Conservation (phyloP, 2,888 invertebrate genomes). For the Caenorhabditis sp. region DNA sequence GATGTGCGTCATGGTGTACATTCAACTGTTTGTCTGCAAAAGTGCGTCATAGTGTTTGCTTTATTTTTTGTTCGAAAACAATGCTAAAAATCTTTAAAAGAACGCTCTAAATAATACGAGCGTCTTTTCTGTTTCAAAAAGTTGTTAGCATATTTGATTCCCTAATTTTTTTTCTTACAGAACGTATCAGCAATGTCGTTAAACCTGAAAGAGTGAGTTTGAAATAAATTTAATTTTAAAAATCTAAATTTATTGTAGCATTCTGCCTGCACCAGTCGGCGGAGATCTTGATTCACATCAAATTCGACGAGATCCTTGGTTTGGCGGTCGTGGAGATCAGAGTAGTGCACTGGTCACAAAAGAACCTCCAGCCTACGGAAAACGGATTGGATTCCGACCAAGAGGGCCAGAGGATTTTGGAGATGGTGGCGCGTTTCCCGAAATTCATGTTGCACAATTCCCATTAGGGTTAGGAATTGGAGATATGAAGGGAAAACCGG, state of each 20-base stretch:
- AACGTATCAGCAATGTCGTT: constrained; percentile 18
- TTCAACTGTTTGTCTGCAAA: background rate
- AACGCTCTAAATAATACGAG: no score
- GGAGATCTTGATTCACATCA: constrained; percentile 88
- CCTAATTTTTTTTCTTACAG: background rate
- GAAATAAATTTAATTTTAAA: background rate
- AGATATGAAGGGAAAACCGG: constrained; percentile 42
- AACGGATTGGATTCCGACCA: constrained; percentile 92
- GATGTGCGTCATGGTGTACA: background rate
- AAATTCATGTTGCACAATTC: constrained; percentile 94
- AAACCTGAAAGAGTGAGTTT: constrained; percentile 38
- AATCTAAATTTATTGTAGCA: constrained; percentile 74
- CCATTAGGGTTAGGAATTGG: constrained; percentile 79
- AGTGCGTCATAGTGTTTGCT: background rate
- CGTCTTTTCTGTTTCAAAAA: no score
- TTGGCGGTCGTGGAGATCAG: constrained; percentile 50
- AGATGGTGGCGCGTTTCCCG: constrained; percentile 98
- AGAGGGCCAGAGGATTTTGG: constrained; percentile 81
- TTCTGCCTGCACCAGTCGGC: constrained; percentile 87
- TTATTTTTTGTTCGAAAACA: background rate
- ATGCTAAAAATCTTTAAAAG: no score
- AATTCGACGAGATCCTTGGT: constrained; percentile 76
- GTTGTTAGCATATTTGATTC: no score
- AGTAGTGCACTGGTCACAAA: constrained; percentile 60
- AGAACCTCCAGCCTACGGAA: constrained; percentile 86